Evolutionary conservation across 1,140 invertebrate genomes (phyloP).

Genomic region (Ceratina australensis): DNA sequence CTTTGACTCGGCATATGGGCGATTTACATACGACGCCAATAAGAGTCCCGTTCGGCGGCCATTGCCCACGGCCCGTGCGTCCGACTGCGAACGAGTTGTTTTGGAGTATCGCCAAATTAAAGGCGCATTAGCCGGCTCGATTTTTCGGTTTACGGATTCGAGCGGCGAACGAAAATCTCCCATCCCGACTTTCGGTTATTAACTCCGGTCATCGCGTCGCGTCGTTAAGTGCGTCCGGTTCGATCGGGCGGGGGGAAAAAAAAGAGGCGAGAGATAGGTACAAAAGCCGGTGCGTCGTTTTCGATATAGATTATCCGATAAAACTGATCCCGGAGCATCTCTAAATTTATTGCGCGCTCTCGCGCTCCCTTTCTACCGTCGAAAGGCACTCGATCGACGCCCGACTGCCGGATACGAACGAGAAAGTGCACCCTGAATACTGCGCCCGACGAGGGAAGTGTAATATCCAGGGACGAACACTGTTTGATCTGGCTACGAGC

Average conservation of each 20-base stretch:
- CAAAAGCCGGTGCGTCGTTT: not conserved
- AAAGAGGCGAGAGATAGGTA: no score
- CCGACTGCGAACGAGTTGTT: slow-evolving; percentile 8
- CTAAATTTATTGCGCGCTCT: slow-evolving; percentile 46
- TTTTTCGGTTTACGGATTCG: not conserved
- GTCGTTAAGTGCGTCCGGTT: no score
- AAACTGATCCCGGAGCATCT: slow-evolving; percentile 25
- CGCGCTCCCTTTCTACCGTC: slow-evolving; percentile 40
- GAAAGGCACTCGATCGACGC: slow-evolving; percentile 57
- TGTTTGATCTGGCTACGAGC: slow-evolving; percentile 68
- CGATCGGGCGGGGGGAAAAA: not conserved
- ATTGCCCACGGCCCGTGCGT: slow-evolving; percentile 27
- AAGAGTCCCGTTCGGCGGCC: slow-evolving; percentile 55
- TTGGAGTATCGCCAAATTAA: slow-evolving; percentile 23
- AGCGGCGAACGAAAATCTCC: not conserved
- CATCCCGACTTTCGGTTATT: not conserved
- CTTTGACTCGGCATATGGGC: slow-evolving; percentile 76
- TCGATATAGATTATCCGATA: slow-evolving; percentile 28
- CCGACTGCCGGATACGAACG: slow-evolving; percentile 52
- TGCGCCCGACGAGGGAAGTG: slow-evolving; percentile 60
- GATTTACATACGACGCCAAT: slow-evolving; percentile 73
- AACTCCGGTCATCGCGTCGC: not conserved
- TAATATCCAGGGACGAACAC: slow-evolving; percentile 65
- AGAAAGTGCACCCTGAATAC: slow-evolving; percentile 52
- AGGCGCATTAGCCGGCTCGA: not conserved